Evolutionary conservation across 2,797 vertebrate species (phyloP), one percentile per base, ranked within the genome.

Genomic region (Tinamus major): DNA sequence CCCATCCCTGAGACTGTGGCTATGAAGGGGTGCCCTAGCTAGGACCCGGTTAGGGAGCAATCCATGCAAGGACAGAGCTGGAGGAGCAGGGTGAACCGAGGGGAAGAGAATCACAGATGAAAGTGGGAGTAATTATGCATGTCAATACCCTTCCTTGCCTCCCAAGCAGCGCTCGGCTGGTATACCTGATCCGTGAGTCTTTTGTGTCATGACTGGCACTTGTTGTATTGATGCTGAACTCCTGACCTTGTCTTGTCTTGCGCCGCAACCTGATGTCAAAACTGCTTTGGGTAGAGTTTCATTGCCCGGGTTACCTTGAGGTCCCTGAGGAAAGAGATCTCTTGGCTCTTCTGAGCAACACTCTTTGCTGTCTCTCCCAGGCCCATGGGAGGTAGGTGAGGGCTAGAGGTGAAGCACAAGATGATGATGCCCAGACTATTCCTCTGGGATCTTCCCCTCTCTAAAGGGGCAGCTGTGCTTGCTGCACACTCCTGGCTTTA

Each of bases 221-320:
- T 8, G 53, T 68, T 75, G 90, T 85, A 95, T 95, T 84, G 78
- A 74, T 0, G 79, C 89, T 97, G 96, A 97, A 96, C 97, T 96
- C 69, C 94, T 97, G 96, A 97, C 97, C 96, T 95, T 93, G 96
- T 68, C 91, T 95, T 94, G 92, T 97, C 92, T 96, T 13, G 1
- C 51, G 49, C 92, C 48, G 13, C 48, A 67, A 93, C 96, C 96
- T 91, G 59, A 83, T 89, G 95, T 95, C 94, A 85, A 24, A 97
- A 90, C 10, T 51, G 64, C 95, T 95, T 44, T 35, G 96, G 95
- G 69, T 97, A 89, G 85, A 51, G 92, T 98, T 98, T 97, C 96
- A 84, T 8, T 86, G 97, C 96, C 95, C 1, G 6, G 94, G 96
- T 98, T 97, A 96, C 75, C 89, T 90, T 1, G 41, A 93, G 92